Base-by-base conservation (phyloP, 2,888 invertebrate genomes). In the Gasteruption jaculator region DNA sequence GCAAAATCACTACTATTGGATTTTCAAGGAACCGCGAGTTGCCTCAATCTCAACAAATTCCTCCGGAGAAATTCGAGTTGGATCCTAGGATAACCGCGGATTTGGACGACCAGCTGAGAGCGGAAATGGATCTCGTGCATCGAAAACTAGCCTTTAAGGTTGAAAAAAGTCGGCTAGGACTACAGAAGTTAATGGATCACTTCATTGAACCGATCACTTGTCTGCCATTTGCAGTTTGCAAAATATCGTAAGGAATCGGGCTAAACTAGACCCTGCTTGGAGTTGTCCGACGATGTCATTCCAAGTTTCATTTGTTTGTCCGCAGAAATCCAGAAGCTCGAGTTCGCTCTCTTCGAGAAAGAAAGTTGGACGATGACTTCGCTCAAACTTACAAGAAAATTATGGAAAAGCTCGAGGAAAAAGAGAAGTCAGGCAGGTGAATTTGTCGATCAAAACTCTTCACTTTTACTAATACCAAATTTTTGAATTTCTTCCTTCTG, bases 101-200 rank as follows among this genome's bases (percentile, higher is more conserved):
- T 41, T 76, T 85, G 37, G 75, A 81, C 27, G 62, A 71, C 3
- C 77, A 78, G 37, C 64, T 86, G 4, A 73, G 78, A 2, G 75
- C 75, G 1, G 78, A 85, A 45, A 75, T 82, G 53, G 76, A 79
- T 3, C 69, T 85, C 22, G 80, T 86, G 1, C 73, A 75, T 16
- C 73, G 78, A 26, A 85, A 85, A 63, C 63, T 84, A 21, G 83
- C 82, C 0, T 85, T 81, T 59, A 80, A 83, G 47, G 74, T 85
- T 3, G 83, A 85, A 53, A 85, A 82, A 47, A 83, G 84, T 0
- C 77, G 79, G 50, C 61, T 85, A 3, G 77, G 74, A 2, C 69
- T 81, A 11, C 58, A 76, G 16, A 85, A 86, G 60, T 73, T 88
- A 58, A 73, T 78, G 58, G 72, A 77, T 5, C 78, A 82, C 53